These are phyloP conservation scores for Leptopilina clavipes DNA, from an alignment of 1,140 invertebrate genomes.

Conservation along the genomic window DNA sequence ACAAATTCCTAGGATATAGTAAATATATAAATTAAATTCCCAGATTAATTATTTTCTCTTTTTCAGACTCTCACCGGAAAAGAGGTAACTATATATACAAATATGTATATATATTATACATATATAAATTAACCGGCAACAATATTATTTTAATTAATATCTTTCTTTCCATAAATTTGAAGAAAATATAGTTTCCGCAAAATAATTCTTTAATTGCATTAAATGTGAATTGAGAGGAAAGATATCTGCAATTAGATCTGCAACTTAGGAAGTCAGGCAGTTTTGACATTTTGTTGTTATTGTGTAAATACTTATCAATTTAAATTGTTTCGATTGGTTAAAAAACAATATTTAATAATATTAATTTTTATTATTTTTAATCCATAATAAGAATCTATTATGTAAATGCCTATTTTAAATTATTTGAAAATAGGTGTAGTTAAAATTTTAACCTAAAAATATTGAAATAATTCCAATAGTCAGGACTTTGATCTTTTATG, in stretches of 20 bases:
- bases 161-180: not conserved
- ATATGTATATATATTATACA: too few species aligned
- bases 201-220: not conserved
- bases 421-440: too few species aligned
- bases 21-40: not conserved
- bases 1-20: conserved; percentile 26
- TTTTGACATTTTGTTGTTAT: conserved; percentile 16
- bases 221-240: too few species aligned
- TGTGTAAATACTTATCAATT: not conserved
- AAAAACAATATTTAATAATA: too few species aligned
- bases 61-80: conserved; percentile 88
- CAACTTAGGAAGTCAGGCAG: not conserved
- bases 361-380: too few species aligned
- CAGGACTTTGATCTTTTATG: too few species aligned
- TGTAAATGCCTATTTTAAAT: not conserved
- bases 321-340: too few species aligned
- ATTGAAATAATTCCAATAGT: not conserved
- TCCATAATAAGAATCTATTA: too few species aligned
- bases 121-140: conserved; percentile 33
- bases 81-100: conserved; percentile 77
- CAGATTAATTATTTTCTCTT: conserved; percentile 55
- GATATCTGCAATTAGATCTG: too few species aligned
- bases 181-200: not conserved
- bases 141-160: conserved; percentile 5
- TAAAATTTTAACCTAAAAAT: conserved; percentile 29